These are phyloP conservation scores for Patiria pectinifera DNA, from an alignment of 53 echinoderm and acorn worm species.

Conservation along the genomic window DNA sequence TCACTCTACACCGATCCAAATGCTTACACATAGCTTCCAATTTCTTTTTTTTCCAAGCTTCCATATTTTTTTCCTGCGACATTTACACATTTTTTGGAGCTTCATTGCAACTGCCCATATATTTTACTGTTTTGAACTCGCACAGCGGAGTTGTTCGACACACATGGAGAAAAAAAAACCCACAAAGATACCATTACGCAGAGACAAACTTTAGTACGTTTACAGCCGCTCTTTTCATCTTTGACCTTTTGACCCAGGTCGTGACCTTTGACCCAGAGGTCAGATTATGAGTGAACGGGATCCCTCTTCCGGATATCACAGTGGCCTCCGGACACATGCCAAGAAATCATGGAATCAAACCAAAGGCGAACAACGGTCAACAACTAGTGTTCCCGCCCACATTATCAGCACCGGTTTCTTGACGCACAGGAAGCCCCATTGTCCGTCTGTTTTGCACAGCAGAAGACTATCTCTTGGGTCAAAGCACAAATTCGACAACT, in stretches of 20 bases:
- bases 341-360: not conserved
- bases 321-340: not conserved
- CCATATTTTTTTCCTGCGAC: not conserved
- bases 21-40: not conserved
- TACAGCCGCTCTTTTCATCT: not conserved
- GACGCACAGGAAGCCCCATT: not conserved
- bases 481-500: not conserved
- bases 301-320: not conserved
- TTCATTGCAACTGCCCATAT: not conserved
- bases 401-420: not conserved
- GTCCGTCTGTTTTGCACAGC: not conserved
- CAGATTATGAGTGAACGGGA: not conserved
- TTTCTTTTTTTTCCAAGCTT: not conserved
- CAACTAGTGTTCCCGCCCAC: not conserved
- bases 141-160: not conserved
- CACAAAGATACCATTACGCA: not conserved
- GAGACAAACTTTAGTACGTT: not conserved
- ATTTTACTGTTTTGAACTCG: not conserved
- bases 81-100: not conserved
- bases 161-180: not conserved
- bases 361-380: too few relatives aligned
- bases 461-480: not conserved
- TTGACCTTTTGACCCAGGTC: not conserved
- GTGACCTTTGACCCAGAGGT: not conserved
- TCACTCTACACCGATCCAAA: not conserved